Evolutionary conservation across 2,888 invertebrate species (phyloP).

Genomic region (Pherbina coryleti): DNA sequence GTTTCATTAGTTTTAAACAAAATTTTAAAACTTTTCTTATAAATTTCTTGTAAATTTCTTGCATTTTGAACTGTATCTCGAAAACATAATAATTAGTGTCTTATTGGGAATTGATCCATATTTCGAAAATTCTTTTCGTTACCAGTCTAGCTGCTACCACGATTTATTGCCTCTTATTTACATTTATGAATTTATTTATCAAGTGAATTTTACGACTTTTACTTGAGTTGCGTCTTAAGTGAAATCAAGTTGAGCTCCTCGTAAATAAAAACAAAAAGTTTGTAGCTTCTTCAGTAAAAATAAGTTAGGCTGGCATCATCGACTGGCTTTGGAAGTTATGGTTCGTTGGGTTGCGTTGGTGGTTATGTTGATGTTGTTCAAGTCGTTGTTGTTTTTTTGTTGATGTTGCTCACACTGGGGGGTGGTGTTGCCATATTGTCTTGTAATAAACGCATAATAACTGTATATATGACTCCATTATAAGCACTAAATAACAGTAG

Average conservation of each 20-base stretch:
- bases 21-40: neutral
- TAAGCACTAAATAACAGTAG: conserved; percentile 37
- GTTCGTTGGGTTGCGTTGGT: neutral
- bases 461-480: conserved; percentile 54
- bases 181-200: neutral
- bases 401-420: neutral
- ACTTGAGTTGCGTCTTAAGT: neutral
- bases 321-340: neutral
- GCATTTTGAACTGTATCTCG: neutral
- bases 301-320: neutral
- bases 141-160: too few relatives aligned
- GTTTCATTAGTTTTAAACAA: neutral
- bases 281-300: conserved; percentile 32
- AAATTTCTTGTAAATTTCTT: neutral
- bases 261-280: conserved; percentile 51
- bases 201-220: neutral
- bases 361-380: neutral
- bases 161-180: neutral
- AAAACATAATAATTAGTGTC: neutral
- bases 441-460: conserved; percentile 55
- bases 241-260: conserved; percentile 16
- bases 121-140: too few relatives aligned
- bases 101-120: too few relatives aligned
- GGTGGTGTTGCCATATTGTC: conserved; percentile 52
- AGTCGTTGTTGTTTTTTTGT: neutral